phyloP scores from a whole-genome alignment of 2,797 vertebrate genomes.

The Neopelma chrysocephalum region DNA sequence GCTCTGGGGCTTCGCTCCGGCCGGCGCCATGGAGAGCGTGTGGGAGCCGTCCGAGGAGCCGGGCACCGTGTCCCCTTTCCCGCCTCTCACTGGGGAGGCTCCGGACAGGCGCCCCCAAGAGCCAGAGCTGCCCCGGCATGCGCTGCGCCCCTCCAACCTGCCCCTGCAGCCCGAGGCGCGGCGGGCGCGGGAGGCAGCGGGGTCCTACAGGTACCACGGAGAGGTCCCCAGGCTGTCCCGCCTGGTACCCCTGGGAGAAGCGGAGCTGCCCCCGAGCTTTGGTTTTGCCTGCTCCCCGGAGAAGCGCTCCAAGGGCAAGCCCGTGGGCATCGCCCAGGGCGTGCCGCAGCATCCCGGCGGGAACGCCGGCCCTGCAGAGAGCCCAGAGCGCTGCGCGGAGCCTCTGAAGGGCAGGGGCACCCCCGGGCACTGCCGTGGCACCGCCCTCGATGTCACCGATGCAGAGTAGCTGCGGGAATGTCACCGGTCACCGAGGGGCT shows the following conservation, averaged over 20 bases:
- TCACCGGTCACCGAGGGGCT: neutral
- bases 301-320: conserved; percentile 70
- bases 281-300: conserved; percentile 57
- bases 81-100: neutral
- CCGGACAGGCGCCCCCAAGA: neutral
- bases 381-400: conserved; percentile 39
- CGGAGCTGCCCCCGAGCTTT: conserved; percentile 55
- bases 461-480: conserved; percentile 37
- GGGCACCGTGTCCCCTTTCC: neutral
- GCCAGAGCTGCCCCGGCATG: conserved; percentile 46
- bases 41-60: neutral
- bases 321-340: conserved; percentile 74
- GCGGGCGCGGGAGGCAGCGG: conserved; percentile 37
- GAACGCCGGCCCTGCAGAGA: neutral
- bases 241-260: conserved; percentile 54
- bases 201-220: conserved; percentile 5
- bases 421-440: conserved; percentile 59
- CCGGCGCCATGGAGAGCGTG: neutral
- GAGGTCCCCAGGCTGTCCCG: conserved; percentile 22
- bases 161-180: conserved; percentile 67
- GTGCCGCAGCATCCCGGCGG: conserved; percentile 55
- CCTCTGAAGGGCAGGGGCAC: conserved; percentile 70
- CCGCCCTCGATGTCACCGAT: conserved; percentile 23
- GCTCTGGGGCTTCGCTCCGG: neutral
- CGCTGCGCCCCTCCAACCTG: conserved; percentile 67